Conservation (phyloP, 2,113 vertebrate genomes). For the Pseudorectes ferrugineus region DNA sequence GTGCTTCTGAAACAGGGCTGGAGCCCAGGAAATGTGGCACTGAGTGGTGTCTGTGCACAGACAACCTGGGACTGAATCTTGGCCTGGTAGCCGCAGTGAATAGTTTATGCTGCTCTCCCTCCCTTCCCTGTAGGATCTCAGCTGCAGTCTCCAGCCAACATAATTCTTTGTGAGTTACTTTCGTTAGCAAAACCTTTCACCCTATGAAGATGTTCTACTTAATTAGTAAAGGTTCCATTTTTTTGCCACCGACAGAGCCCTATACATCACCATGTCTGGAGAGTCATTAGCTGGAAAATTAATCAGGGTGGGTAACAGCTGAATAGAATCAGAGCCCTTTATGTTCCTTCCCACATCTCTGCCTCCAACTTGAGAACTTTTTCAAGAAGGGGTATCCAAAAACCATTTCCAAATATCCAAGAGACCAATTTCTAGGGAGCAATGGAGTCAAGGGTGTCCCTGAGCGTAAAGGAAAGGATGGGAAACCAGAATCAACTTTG, state of each 20-base stretch:
- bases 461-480: not conserved
- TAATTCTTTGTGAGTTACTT: constrained; percentile 72
- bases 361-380: not conserved
- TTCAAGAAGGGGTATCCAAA: not conserved
- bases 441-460: not conserved
- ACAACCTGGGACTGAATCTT: not conserved
- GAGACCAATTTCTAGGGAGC: not conserved
- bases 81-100: not conserved
- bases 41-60: not conserved
- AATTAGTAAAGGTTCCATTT: constrained; percentile 73
- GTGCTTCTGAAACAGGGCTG: not conserved
- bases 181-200: constrained; percentile 72
- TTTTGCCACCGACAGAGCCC: constrained; percentile 56
- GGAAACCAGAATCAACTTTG: not conserved
- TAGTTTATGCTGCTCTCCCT: not conserved
- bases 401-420: not conserved
- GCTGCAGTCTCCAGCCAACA: constrained; percentile 41
- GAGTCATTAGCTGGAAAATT: constrained; percentile 69
- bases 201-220: constrained; percentile 68
- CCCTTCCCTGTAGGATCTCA: not conserved
- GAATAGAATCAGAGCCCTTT: constrained; percentile 21
- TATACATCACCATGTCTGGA: constrained; percentile 62
- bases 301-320: constrained; percentile 53
- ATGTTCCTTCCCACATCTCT: not conserved
- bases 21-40: not conserved